Evolutionary conservation across 2,888 invertebrate genomes (phyloP), one percentile per base, ranked within the genome.

Genomic region (Alloscopus bannaensis): DNA sequence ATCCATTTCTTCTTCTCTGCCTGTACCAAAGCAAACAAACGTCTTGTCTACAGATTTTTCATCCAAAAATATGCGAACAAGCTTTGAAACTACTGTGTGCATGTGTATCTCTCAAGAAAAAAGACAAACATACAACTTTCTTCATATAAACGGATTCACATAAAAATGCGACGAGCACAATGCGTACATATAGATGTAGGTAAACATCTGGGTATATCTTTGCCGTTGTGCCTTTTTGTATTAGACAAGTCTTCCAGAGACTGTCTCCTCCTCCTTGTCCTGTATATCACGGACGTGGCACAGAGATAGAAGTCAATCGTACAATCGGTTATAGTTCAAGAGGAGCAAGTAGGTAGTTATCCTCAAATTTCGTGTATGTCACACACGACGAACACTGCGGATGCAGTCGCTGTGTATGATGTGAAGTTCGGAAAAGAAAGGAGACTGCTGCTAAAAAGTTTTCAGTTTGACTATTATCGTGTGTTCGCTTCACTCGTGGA

Each of bases 231-330:
- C n/a, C n/a, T n/a, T n/a, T n/a, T n/a, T n/a, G n/a, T n/a, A n/a
- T n/a, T n/a, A n/a, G n/a, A n/a, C n/a, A n/a, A n/a, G n/a, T n/a
- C n/a, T n/a, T n/a, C n/a, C n/a, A n/a, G n/a, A n/a, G n/a, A n/a
- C 28, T 28, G 28, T 52, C 22, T 24, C 20, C 42, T 42, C n/a
- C 42, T 62, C 29, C 26, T 69, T 28, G 29, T 57, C 28, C 18
- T 68, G 29, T 55, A 72, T 64, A 64, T 72, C 64, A 64, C 36
- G 73, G 55, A 73, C 73, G 73, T 73, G 73, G 65, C 59, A 64
- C 40, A 26, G 24, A 57, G 65, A 73, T 73, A 65, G 65, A 26
- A 73, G 73, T 73, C 73, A 73, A 73, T 73, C 73, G 64, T 45
- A 73, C 52, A 59, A 57, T 65, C 73, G 66, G 60, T 73, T 60